Percentiles rank a stretch among this genome's conserved stretches.
Evolutionary conservation across 2,888 invertebrate genomes (phyloP).

Genomic region (Caenorhabditis becei): DNA sequence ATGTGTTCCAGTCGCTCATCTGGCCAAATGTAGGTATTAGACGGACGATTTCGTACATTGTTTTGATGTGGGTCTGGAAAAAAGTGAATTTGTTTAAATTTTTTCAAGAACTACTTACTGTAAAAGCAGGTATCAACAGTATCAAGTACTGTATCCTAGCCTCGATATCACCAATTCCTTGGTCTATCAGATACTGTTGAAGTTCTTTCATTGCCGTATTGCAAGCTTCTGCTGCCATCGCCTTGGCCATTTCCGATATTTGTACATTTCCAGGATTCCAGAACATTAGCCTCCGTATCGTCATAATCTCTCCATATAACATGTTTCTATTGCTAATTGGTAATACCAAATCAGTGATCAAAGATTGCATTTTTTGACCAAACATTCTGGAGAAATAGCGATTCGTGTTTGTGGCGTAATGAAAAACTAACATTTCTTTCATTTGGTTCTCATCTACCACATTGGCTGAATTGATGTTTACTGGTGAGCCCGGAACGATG

Average conservation of each 20-base stretch:
- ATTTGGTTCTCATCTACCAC: slow-evolving; percentile 53
- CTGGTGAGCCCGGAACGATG: slow-evolving; percentile 65
- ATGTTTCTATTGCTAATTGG: slow-evolving; percentile 67
- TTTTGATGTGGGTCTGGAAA: slow-evolving; percentile 73
- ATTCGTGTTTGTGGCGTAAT: background rate
- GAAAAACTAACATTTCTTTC: slow-evolving; percentile 61
- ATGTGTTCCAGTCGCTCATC: slow-evolving; percentile 78
- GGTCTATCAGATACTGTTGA: slow-evolving; percentile 71
- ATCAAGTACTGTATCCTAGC: slow-evolving; percentile 71
- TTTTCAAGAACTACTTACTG: slow-evolving; percentile 63
- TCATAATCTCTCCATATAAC: slow-evolving; percentile 74
- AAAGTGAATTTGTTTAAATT: background rate
- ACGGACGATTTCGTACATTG: slow-evolving; percentile 72
- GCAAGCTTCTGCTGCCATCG: slow-evolving; percentile 66
- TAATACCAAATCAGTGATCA: slow-evolving; percentile 70
- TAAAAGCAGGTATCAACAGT: slow-evolving; percentile 69
- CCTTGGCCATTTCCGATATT: slow-evolving; percentile 63
- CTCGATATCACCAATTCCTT: slow-evolving; percentile 70
- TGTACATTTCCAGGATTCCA: slow-evolving; percentile 78
- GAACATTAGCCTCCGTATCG: slow-evolving; percentile 75
- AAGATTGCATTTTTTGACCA: slow-evolving; percentile 63
- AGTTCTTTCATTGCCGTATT: slow-evolving; percentile 74
- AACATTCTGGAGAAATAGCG: slow-evolving; percentile 76
- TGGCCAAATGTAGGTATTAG: slow-evolving; percentile 76
- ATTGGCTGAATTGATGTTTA: slow-evolving; percentile 49